phyloP scores from a whole-genome alignment of 2,888 invertebrate genomes.

The Leptopilina syphax region DNA sequence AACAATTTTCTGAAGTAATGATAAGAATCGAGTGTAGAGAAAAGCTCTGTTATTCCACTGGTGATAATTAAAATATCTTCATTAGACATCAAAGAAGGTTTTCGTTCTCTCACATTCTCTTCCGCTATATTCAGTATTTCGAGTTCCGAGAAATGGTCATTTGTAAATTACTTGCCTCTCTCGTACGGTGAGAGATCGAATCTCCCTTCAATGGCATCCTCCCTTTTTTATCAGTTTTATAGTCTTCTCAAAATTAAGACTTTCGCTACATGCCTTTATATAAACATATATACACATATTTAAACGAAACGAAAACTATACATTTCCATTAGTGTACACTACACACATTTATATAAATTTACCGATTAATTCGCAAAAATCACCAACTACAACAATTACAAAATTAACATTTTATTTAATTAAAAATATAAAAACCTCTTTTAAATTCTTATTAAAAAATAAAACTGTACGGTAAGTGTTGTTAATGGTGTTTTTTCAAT shows the following conservation, averaged over 20 bases:
- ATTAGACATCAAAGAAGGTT: slow-evolving; percentile 72
- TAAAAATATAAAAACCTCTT: no score
- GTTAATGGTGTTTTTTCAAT: no score
- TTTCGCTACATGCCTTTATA: slow-evolving; percentile 9
- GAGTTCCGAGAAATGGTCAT: slow-evolving; percentile 66
- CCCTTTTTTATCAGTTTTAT: slow-evolving; percentile 12
- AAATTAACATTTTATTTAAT: no score
- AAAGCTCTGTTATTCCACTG: not conserved
- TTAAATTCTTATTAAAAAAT: no score
- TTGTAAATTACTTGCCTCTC: slow-evolving; percentile 65
- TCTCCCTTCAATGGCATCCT: slow-evolving; percentile 43
- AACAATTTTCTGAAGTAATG: not conserved
- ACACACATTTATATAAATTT: no score
- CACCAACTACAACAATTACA: no score
- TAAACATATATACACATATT: not conserved
- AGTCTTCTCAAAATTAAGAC: slow-evolving; percentile 47
- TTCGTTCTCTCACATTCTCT: slow-evolving; percentile 45
- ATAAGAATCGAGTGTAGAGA: not conserved
- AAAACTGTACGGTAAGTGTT: no score
- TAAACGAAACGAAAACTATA: no score
- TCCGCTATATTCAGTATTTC: slow-evolving; percentile 35
- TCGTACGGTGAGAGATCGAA: slow-evolving; percentile 50
- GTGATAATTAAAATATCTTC: slow-evolving; percentile 71
- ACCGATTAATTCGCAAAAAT: no score
- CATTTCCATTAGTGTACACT: no score